Evolutionary conservation across 2,888 invertebrate genomes (phyloP).

Genomic region (Tipula helvola): DNA sequence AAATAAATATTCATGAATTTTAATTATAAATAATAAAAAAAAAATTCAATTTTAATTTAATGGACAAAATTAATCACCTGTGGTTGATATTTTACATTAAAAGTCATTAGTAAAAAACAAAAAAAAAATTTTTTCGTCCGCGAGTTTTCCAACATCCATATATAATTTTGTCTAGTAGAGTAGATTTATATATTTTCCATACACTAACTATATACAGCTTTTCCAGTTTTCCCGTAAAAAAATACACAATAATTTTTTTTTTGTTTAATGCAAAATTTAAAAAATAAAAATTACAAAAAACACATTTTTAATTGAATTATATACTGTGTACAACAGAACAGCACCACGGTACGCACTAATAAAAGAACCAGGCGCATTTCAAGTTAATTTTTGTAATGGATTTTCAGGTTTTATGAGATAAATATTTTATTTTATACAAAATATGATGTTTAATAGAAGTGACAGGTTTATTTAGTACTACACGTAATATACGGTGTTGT

Average conservation of each 20-base stretch:
- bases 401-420: not conserved
- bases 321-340: not conserved
- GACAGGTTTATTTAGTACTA: not conserved
- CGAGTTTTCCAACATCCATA: not conserved
- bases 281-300: not conserved
- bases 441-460: not conserved
- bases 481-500: not conserved
- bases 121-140: not conserved
- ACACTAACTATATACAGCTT: not conserved
- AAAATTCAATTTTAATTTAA: not conserved
- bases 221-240: not conserved
- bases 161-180: not conserved
- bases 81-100: slow-evolving; percentile 4
- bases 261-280: not conserved
- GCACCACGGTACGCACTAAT: not conserved
- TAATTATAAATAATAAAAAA: slow-evolving; percentile 4
- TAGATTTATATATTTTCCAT: not conserved
- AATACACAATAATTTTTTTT: not conserved
- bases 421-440: not conserved
- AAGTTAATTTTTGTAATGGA: not conserved
- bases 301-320: not conserved
- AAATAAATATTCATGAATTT: slow-evolving; percentile 4
- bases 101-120: not conserved
- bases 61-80: slow-evolving; percentile 4
- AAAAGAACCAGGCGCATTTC: not conserved